Conservation (phyloP, 1,140 invertebrate genomes). For the Bactericera cockerelli region DNA sequence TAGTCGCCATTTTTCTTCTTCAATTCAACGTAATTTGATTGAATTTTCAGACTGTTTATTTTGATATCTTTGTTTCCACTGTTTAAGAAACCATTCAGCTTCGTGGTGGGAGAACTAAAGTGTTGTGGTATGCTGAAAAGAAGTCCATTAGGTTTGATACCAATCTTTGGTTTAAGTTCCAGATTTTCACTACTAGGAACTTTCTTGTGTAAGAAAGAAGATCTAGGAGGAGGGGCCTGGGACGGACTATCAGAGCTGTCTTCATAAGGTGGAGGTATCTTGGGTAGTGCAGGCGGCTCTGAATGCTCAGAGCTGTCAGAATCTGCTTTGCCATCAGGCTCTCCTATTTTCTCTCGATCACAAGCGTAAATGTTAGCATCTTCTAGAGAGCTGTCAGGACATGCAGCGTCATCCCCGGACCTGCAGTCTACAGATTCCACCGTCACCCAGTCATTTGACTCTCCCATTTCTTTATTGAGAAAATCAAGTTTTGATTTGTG, state of each 20-base stretch:
- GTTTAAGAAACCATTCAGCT: not conserved
- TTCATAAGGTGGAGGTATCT: constrained; percentile 37
- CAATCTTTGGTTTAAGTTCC: constrained; percentile 1
- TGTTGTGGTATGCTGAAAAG: constrained; percentile 1
- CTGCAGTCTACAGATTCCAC: not conserved
- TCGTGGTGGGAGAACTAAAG: not conserved
- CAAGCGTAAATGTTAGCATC: not conserved
- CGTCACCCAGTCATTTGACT: not conserved
- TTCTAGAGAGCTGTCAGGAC: not conserved
- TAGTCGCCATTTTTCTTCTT: constrained; percentile 1
- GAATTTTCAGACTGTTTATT: constrained; percentile 8
- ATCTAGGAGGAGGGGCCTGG: constrained; percentile 17
- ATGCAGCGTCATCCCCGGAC: not conserved
- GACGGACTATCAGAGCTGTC: constrained; percentile 7
- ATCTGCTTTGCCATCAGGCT: constrained; percentile 63
- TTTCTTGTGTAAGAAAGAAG: constrained; percentile 18
- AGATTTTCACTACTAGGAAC: not conserved
- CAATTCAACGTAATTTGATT: constrained; percentile 2
- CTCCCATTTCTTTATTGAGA: not conserved
- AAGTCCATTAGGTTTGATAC: constrained; percentile 1
- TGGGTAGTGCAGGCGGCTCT: constrained; percentile 38
- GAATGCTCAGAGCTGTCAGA: constrained; percentile 45
- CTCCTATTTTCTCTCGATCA: constrained; percentile 46
- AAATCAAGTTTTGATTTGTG: not conserved
- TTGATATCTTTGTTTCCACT: not conserved